Base-by-base conservation (phyloP, 1,140 invertebrate species). In the Lordiphosa mommai region DNA sequence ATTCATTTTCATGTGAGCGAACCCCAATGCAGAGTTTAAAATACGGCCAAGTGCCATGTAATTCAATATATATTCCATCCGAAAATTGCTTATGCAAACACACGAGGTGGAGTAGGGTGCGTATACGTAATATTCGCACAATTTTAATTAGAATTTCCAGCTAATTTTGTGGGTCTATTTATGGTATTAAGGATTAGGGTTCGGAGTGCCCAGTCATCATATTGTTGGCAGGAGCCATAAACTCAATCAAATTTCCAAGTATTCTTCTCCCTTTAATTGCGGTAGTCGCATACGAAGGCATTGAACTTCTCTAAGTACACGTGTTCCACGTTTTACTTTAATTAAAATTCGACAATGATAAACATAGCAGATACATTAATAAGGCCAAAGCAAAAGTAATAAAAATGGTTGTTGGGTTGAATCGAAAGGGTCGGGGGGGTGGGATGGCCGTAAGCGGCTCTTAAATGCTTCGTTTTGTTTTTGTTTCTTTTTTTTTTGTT, bases 321-420 rank as follows among this genome's bases (percentile, higher is more conserved):
- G 55, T 67, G 64, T 67, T 51, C 63, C 14, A 33, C 57, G 38
- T 30, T 43, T 43, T 16, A 53, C 52, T 67, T 84, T 82, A 76
- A 82, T 82, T 82, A 76, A 84, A 82, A 82, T 82, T 84, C 72
- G 77, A 72, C 77, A 82, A 85, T 79, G 69, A 84, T 84, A 84
- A 80, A 86, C 65, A 61, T 57, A 55, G 73, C 57, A 74, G 70
- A 82, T 72, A 84, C 72, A 77, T 79, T 79, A 61, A 84, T 79
- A 82, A 68, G 40, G 58, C 59, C 20, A 59, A 64, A 4, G 33
- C 38, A 59, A 53, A 59, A 53, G 55, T 50, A 40, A 77, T 72
- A 58, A 72, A 63, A 76, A 71, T 84, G 58, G 55, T 52, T 46
- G 40, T 4, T 12, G 29, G 16, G 20, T 43, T 6, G 20, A 44